phyloP scores from a whole-genome alignment of 2,113 vertebrate species.

The Rhynchopsitta pachyrhyncha region DNA sequence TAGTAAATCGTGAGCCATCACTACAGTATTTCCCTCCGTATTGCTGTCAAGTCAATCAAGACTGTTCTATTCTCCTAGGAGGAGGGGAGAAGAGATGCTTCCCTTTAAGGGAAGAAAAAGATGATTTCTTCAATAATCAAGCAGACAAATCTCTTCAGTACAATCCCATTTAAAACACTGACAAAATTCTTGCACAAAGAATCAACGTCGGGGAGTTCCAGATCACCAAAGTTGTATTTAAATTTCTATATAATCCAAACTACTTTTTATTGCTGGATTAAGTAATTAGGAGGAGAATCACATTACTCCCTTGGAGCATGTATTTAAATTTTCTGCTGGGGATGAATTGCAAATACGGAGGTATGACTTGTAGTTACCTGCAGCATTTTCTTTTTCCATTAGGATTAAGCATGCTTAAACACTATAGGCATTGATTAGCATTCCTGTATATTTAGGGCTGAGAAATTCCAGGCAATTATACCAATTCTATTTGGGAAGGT shows the following conservation, averaged over 20 bases:
- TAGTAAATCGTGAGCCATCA: conserved; percentile 40
- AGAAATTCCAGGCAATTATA: background rate
- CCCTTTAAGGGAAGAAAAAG: background rate
- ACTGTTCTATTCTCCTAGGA: conserved; percentile 2
- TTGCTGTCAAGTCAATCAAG: conserved; percentile 40
- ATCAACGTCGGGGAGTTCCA: background rate
- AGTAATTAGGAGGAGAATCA: conserved; percentile 19
- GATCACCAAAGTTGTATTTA: background rate
- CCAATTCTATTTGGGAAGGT: background rate
- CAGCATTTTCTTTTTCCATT: background rate
- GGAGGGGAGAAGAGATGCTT: background rate
- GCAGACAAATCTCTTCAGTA: background rate
- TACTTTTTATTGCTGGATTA: background rate
- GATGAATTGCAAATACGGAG: conserved; percentile 10
- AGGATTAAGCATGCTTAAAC: conserved; percentile 20
- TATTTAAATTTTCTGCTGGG: conserved; percentile 17
- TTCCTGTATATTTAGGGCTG: background rate
- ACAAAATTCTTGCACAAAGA: background rate
- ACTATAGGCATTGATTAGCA: background rate
- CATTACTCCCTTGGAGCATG: background rate
- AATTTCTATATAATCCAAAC: background rate
- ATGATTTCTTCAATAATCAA: background rate
- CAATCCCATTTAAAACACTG: background rate
- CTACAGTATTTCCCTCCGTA: conserved; percentile 54
- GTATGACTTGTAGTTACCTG: background rate